phyloP scores from a whole-genome alignment of 2,113 vertebrate species.

The Thermophis baileyi region DNA sequence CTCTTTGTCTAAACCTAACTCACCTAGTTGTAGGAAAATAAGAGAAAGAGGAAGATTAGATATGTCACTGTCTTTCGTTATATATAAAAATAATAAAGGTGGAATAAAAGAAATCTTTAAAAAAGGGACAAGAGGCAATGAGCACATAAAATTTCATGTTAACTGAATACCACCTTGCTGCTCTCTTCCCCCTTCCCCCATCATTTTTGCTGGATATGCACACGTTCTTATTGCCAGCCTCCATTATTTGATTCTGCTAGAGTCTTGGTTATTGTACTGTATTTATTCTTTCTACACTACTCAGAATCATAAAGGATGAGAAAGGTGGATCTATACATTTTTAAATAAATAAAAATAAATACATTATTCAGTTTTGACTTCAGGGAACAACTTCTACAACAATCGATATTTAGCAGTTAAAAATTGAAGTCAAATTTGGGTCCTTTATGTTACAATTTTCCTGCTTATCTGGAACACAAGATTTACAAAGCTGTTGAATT shows the following conservation, averaged over 20 bases:
- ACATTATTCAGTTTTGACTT: conserved; percentile 1
- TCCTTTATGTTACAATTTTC: background rate
- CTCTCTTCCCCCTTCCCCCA: too few relatives aligned
- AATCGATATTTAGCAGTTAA: conserved; percentile 17
- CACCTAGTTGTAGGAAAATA: too few relatives aligned
- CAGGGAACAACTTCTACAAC: background rate
- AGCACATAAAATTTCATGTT: background rate
- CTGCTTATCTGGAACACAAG: background rate
- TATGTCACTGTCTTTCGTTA: too few relatives aligned
- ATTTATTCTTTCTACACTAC: background rate
- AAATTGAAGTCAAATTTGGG: background rate
- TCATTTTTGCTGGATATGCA: background rate
- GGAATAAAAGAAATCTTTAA: background rate
- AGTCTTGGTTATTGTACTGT: background rate
- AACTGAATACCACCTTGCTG: background rate
- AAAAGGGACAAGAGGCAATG: background rate
- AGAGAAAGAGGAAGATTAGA: too few relatives aligned
- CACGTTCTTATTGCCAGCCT: background rate
- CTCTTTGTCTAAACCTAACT: too few relatives aligned
- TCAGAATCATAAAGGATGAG: background rate
- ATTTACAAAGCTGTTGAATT: conserved; percentile 2
- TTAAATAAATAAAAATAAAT: background rate
- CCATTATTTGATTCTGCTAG: background rate
- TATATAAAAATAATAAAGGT: too few relatives aligned
- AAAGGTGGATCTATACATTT: background rate